Evolutionary conservation across 2,113 vertebrate genomes (phyloP).

Genomic region (Gavialis gangeticus): DNA sequence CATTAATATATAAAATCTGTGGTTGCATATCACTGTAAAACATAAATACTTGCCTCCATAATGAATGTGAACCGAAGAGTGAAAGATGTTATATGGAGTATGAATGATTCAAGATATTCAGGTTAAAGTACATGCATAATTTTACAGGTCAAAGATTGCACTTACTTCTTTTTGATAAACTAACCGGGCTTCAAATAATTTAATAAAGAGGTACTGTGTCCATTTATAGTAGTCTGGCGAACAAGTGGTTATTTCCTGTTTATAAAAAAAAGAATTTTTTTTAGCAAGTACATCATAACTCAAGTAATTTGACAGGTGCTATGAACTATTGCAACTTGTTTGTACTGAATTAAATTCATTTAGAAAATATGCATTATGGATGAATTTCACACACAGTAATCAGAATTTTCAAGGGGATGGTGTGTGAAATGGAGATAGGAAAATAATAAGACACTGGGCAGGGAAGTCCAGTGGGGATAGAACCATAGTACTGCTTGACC

Average conservation of each 20-base stretch:
- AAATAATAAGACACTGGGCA: too few species aligned
- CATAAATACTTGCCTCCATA: neutral
- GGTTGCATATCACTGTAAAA: neutral
- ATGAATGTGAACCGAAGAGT: neutral
- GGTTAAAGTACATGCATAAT: neutral
- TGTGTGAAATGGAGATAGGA: too few species aligned
- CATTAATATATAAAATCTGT: neutral
- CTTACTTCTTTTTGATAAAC: constrained; percentile 97
- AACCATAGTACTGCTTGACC: neutral
- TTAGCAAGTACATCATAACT: neutral
- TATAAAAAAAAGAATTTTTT: constrained; percentile 3
- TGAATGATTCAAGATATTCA: neutral
- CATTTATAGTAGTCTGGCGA: constrained; percentile 95
- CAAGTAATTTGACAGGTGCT: neutral
- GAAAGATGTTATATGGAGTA: neutral
- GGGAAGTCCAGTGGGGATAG: neutral
- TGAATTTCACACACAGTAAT: neutral
- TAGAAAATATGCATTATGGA: neutral
- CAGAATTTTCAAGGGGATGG: too few species aligned
- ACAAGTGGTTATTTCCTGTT: constrained; percentile 94
- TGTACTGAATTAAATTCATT: neutral
- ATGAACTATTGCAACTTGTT: neutral
- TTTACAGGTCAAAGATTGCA: neutral
- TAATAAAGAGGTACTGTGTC: constrained; percentile 96
- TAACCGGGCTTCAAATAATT: constrained; percentile 91